Evolutionary conservation across 2,113 vertebrate species (phyloP), one percentile per base, ranked within the genome.

Genomic region (Ophiodon elongatus): DNA sequence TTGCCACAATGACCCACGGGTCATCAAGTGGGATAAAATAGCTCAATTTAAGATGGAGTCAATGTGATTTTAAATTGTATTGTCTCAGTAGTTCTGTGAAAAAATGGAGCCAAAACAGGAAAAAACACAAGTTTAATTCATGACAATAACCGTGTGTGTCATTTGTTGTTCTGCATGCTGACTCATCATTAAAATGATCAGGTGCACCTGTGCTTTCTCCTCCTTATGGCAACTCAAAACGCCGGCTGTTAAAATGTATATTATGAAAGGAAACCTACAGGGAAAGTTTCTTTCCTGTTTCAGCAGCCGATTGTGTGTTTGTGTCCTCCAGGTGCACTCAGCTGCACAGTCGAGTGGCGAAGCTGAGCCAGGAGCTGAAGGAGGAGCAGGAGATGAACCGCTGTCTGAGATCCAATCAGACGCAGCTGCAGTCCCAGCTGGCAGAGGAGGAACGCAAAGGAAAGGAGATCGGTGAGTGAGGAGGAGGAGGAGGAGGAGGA

Each of bases 361-460:
- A 96, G 80, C 96, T 99, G 43, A 96, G 96, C 80, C 96, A 95
- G 0, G 98, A 99, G 93, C 96, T 99, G 92, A 96, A 96, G 89
- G 98, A 99, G 89, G 98, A 99, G 90, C 98, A 99, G 91, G 98
- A 99, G 90, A 97, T 99, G 96, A 99, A 99, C 90, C 96, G 96
- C 82, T 99, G 97, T 31, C 94, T 99, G 87, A 89, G 98, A 74
- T 96, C 96, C 66, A 99, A 99, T 88, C 98, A 99, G 89, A 73
- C 89, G 21, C 92, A 97, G 91, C 96, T 99, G 21, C 98, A 99
- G 94, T 87, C 92, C 67, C 96, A 96, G 85, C 94, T 99, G 25
- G 95, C 96, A 23, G 98, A 99, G 25, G 97, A 99, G 91, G 97
- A 98, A 84, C 95, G 87, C 67, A 90, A 93, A 66, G 73, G 95